Percentiles rank a stretch among this genome's conserved stretches.
Evolutionary conservation across 1,140 invertebrate genomes (phyloP).

Genomic region (Saccostrea glomerata): DNA sequence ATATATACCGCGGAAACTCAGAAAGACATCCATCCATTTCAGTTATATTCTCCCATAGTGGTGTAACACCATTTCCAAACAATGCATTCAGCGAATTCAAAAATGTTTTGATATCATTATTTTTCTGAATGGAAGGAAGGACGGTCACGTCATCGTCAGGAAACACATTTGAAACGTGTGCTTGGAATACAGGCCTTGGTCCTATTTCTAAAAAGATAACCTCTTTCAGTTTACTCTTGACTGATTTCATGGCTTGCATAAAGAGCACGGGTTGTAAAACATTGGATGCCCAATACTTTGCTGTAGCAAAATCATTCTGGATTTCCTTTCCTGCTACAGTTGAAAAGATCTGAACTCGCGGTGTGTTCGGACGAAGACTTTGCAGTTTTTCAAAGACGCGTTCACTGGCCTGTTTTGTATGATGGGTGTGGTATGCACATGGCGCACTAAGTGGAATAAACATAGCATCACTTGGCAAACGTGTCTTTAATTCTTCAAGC

Average conservation of each 20-base stretch:
- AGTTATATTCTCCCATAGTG: slow-evolving; percentile 42
- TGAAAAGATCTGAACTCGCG: background rate
- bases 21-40: background rate
- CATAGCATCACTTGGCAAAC: background rate
- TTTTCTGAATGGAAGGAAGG: slow-evolving; percentile 62
- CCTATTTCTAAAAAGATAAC: slow-evolving; percentile 66
- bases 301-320: background rate
- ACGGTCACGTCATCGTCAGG: slow-evolving; percentile 41
- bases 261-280: slow-evolving; percentile 50
- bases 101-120: slow-evolving; percentile 44
- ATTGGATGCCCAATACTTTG: slow-evolving; percentile 55
- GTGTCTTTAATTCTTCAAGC: slow-evolving; percentile 26
- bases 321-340: background rate
- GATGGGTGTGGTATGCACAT: slow-evolving; percentile 61
- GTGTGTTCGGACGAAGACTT: background rate
- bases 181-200: slow-evolving; percentile 60
- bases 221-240: background rate
- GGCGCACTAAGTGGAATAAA: slow-evolving; percentile 41
- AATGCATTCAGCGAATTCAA: slow-evolving; percentile 36
- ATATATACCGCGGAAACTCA: background rate
- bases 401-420: slow-evolving; percentile 33
- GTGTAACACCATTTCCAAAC: slow-evolving; percentile 46
- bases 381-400: background rate
- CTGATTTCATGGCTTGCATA: slow-evolving; percentile 44
- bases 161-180: slow-evolving; percentile 60